Evolutionary conservation across 1,140 invertebrate species (phyloP).

Genomic region (Ylistrum balloti): DNA sequence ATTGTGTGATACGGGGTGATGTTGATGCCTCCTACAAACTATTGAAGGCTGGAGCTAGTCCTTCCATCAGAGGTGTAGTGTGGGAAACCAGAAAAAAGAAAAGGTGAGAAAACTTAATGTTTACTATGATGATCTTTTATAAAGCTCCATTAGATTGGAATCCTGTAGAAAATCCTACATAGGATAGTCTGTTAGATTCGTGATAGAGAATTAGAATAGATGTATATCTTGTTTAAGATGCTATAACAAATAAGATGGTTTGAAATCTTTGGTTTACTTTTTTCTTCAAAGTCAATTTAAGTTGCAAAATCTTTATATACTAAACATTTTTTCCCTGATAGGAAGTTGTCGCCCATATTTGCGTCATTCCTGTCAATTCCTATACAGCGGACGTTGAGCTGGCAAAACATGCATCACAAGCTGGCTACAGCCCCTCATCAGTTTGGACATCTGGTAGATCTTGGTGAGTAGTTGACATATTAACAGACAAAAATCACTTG

Average conservation of each 20-base stretch:
- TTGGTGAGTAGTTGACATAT: constrained; percentile 64
- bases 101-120: no score
- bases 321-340: constrained; percentile 56
- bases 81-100: constrained; percentile 75
- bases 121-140: no score
- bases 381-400: constrained; percentile 67
- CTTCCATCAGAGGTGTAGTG: constrained; percentile 69
- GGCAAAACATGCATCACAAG: constrained; percentile 66
- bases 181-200: no score
- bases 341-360: constrained; percentile 75
- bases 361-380: constrained; percentile 74
- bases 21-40: constrained; percentile 63
- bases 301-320: no score
- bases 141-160: no score
- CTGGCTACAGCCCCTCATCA: constrained; percentile 65
- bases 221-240: no score
- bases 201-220: no score
- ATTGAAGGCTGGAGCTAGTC: constrained; percentile 71
- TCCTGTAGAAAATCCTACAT: no score
- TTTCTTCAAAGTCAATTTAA: no score
- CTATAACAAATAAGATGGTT: no score
- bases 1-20: constrained; percentile 74
- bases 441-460: constrained; percentile 75
- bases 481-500: neutral
- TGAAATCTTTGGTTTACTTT: no score